Percentiles rank a stretch among this genome's conserved stretches.
phyloP scores from a whole-genome alignment of 1,140 invertebrate genomes.

The Panonychus citri region DNA sequence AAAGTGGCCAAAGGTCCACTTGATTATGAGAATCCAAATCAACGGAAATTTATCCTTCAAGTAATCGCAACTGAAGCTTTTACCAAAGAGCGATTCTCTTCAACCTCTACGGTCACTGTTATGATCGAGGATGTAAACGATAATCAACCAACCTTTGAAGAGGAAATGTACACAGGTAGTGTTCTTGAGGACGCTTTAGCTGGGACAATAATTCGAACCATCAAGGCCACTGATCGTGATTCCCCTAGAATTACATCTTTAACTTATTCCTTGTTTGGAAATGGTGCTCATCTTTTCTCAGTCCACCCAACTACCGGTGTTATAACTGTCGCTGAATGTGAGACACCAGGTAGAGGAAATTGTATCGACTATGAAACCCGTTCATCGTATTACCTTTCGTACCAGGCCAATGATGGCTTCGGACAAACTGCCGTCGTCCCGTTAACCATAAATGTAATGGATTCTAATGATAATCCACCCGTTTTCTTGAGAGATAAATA shows the following conservation, averaged over 20 bases:
- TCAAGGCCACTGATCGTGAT: constrained; percentile 25
- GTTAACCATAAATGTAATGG: constrained; percentile 46
- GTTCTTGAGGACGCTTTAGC: constrained; percentile 74
- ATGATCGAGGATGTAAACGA: constrained; percentile 60
- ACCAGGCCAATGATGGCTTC: constrained; percentile 58
- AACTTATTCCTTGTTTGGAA: constrained; percentile 56
- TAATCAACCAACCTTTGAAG: constrained; percentile 32
- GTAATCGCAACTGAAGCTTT: constrained; percentile 58
- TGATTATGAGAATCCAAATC: constrained; percentile 75
- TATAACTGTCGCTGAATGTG: constrained; percentile 54
- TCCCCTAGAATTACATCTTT: constrained; percentile 24
- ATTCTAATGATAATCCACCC: constrained; percentile 68
- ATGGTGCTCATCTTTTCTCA: constrained; percentile 50
- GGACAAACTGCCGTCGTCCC: constrained; percentile 51
- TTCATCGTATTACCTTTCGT: constrained; percentile 55
- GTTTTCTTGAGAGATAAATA: constrained; percentile 51
- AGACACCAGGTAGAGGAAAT: constrained; percentile 29
- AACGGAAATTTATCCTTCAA: constrained; percentile 65
- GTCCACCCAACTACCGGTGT: constrained; percentile 54
- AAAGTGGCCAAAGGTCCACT: constrained; percentile 49
- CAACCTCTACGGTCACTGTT: constrained; percentile 63
- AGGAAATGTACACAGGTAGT: constrained; percentile 28
- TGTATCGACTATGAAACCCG: constrained; percentile 71
- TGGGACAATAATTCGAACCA: constrained; percentile 58
- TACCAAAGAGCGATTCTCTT: constrained; percentile 45